Evolutionary conservation across 1,140 invertebrate species (phyloP).

Genomic region (Zaprionus ornatus): DNA sequence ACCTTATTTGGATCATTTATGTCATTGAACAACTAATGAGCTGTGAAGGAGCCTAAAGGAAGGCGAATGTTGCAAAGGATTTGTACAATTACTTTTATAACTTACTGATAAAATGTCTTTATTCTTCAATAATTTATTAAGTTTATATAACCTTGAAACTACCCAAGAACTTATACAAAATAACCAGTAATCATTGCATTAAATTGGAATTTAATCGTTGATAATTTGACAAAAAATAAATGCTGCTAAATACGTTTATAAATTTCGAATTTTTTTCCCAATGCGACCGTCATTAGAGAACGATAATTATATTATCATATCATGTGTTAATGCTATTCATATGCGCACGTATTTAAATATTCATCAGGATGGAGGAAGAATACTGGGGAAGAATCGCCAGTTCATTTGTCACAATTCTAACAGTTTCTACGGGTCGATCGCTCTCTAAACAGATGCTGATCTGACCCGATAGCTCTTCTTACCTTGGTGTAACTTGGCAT

Average conservation of each 20-base stretch:
- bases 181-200: neutral
- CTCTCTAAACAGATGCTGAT: conserved; percentile 26
- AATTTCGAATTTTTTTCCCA: neutral
- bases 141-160: neutral
- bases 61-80: neutral
- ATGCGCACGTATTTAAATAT: neutral
- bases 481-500: conserved; percentile 7
- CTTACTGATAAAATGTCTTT: neutral
- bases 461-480: neutral
- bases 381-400: neutral
- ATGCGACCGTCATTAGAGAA: neutral
- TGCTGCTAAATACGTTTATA: neutral
- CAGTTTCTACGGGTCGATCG: conserved; percentile 6
- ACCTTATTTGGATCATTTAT: neutral
- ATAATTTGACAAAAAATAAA: neutral
- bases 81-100: neutral
- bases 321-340: conserved; percentile 9
- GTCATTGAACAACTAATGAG: neutral
- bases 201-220: neutral
- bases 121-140: neutral
- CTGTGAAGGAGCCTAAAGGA: too few species aligned
- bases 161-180: neutral
- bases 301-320: conserved; percentile 11
- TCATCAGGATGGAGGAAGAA: neutral
- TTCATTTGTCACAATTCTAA: conserved; percentile 21